Evolutionary conservation across 37 sponge, comb jelly and placozoan genomes (phyloP).

Genomic region (Spongilla lacustris): DNA sequence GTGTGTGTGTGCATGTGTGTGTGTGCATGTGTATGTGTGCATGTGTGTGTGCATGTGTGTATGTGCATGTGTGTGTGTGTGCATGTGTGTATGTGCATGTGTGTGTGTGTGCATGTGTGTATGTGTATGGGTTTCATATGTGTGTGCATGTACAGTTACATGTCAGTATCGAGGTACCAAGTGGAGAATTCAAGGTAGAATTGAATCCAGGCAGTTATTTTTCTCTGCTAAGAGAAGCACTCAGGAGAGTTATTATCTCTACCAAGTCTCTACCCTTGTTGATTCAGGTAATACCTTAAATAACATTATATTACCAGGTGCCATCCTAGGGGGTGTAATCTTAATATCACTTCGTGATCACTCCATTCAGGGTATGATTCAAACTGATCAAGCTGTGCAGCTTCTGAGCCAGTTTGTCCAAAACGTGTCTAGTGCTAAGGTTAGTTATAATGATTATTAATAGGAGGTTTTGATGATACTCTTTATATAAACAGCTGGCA

Average conservation of each 20-base stretch:
- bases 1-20: no score
- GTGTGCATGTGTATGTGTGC: no score
- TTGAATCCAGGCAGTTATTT: background rate
- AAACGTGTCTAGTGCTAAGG: slow-evolving; percentile 4
- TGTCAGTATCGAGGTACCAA: background rate
- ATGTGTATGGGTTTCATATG: background rate
- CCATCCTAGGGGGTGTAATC: no score
- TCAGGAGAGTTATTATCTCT: slow-evolving; percentile 10
- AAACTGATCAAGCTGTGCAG: slow-evolving; percentile 16
- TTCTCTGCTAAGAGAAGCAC: background rate
- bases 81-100: no score
- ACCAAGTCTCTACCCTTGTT: slow-evolving; percentile 50
- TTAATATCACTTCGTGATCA: background rate
- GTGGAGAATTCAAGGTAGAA: background rate
- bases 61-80: no score
- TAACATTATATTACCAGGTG: no score
- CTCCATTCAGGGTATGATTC: slow-evolving; percentile 19
- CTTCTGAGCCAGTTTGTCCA: slow-evolving; percentile 3
- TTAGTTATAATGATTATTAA: background rate
- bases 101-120: no score
- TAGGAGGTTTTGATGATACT: background rate
- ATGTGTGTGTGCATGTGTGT: no score
- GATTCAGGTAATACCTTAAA: slow-evolving; percentile 3
- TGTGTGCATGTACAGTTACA: background rate
- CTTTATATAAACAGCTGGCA: background rate